Conservation (phyloP, 2,113 vertebrate species). For the Dipodomys ordii region DNA sequence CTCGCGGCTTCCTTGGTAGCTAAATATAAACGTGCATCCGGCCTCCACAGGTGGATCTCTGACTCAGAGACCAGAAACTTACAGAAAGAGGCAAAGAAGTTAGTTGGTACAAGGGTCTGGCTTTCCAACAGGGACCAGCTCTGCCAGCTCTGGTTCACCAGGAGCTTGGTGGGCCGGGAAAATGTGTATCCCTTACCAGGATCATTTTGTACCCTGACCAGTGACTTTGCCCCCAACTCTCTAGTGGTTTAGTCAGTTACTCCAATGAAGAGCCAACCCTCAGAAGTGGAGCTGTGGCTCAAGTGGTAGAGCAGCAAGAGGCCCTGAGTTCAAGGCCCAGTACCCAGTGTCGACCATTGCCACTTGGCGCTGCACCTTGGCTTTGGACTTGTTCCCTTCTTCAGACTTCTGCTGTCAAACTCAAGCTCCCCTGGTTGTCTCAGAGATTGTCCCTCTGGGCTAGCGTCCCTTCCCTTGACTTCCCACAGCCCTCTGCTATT, state of each 20-base stretch:
- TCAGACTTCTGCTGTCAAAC: background rate
- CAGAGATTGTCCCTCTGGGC: accelerated
- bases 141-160: no score
- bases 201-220: background rate
- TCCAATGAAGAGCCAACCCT: background rate
- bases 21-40: background rate
- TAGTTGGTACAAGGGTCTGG: background rate
- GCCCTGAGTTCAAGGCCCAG: no score
- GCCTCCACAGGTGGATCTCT: background rate
- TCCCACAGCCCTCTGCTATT: background rate
- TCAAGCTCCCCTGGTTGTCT: background rate
- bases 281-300: no score
- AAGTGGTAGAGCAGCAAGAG: no score
- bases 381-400: background rate
- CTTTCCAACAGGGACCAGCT: no score
- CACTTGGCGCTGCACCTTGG: background rate
- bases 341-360: background rate
- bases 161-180: background rate
- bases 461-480: background rate
- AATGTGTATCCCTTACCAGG: background rate
- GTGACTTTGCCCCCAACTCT: background rate
- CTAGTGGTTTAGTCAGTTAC: background rate
- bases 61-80: background rate
- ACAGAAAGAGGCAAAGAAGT: background rate
- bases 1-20: background rate